Conservation (phyloP, 2,113 vertebrate species). For the Pholis gunnellus region DNA sequence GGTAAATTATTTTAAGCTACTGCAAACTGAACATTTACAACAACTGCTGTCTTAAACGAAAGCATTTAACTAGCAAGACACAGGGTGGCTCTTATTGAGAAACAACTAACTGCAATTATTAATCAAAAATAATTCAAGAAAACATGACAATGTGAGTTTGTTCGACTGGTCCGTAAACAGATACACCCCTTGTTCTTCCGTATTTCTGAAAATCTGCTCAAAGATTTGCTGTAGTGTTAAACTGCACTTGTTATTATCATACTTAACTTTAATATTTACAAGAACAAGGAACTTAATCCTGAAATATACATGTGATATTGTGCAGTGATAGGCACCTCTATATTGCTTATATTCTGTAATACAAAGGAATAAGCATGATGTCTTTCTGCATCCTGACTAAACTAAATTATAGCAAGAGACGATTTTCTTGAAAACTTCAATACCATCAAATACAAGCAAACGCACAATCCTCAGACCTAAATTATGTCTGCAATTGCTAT, state of each 20-base stretch:
- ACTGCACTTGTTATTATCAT: neutral
- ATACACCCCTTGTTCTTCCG: neutral
- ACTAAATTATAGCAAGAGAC: neutral
- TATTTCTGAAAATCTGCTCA: neutral
- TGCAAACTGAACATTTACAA: neutral
- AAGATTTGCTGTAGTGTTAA: constrained; percentile 8
- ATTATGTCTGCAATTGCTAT: neutral
- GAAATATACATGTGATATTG: neutral
- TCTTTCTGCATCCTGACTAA: neutral
- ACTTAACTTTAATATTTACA: neutral
- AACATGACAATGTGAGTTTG: neutral
- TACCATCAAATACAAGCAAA: neutral
- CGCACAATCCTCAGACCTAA: neutral
- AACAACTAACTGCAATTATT: neutral
- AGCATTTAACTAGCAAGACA: neutral
- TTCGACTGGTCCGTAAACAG: neutral
- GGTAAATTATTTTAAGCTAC: neutral
- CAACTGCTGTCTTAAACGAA: neutral
- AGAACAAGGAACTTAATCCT: neutral
- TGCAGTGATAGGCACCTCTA: neutral
- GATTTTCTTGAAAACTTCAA: neutral
- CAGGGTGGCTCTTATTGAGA: neutral
- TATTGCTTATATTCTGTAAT: neutral
- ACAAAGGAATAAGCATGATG: neutral
- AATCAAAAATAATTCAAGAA: neutral